Percentiles rank a stretch among this genome's conserved stretches.
phyloP scores from a whole-genome alignment of 2,113 vertebrate genomes.

The Peromyscus leucopus region DNA sequence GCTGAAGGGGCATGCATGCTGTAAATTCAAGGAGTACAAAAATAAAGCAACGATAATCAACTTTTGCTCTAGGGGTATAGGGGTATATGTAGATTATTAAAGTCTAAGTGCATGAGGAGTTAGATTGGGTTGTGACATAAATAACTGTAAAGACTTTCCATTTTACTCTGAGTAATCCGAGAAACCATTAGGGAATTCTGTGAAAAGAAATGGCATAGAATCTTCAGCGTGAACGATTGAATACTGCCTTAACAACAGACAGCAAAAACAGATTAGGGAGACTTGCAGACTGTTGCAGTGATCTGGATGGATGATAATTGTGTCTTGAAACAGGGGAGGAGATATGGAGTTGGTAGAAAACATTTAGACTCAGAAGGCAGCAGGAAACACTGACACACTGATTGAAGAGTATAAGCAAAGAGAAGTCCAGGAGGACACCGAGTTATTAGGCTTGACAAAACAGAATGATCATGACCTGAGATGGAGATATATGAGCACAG shows the following conservation, averaged over 20 bases:
- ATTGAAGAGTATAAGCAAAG: not conserved
- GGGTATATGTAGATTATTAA: not conserved
- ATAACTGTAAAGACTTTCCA: not conserved
- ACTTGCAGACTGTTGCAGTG: not conserved
- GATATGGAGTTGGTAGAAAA: not conserved
- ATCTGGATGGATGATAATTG: not conserved
- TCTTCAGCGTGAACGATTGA: not conserved
- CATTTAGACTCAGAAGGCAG: not conserved
- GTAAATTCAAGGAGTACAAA: not conserved
- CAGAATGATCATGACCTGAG: not conserved
- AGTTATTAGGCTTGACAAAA: not conserved
- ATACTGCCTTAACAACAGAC: not conserved
- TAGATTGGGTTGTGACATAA: not conserved
- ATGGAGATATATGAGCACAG: not conserved
- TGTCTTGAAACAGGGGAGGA: not conserved
- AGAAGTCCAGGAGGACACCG: not conserved
- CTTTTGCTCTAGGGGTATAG: accelerated
- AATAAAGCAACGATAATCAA: not conserved
- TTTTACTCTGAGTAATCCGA: not conserved
- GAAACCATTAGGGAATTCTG: not conserved
- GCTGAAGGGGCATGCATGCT: not conserved
- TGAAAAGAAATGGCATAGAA: not conserved
- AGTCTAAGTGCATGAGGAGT: not conserved
- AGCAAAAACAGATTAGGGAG: not conserved
- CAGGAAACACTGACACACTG: not conserved